Evolutionary conservation across 1,140 invertebrate genomes (phyloP).

Genomic region (Lasioglossum baleicum): DNA sequence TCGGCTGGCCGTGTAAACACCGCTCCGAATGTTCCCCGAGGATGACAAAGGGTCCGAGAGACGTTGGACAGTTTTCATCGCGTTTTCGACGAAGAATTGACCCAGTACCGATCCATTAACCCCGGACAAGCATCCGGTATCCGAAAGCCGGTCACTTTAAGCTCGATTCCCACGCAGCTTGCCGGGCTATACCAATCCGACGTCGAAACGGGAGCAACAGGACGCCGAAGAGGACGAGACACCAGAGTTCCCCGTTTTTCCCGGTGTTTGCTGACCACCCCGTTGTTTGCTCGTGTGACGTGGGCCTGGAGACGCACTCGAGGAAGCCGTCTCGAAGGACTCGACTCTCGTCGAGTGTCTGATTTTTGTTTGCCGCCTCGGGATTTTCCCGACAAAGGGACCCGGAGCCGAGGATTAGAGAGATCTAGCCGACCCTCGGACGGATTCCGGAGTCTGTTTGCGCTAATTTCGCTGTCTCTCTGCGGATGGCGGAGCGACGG

Average conservation of each 20-base stretch:
- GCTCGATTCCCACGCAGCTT: constrained; percentile 45
- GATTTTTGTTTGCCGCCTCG: constrained; percentile 62
- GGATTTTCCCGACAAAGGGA: constrained; percentile 61
- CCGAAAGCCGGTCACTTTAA: constrained; percentile 9
- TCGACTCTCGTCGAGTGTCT: constrained; percentile 52
- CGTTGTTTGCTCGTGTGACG: constrained; percentile 59
- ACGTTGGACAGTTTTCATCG: constrained; percentile 15
- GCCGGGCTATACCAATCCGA: constrained; percentile 20
- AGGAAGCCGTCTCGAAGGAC: constrained; percentile 56
- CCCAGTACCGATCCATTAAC: constrained; percentile 31
- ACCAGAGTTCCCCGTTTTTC: constrained; percentile 46
- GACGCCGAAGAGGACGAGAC: constrained; percentile 8
- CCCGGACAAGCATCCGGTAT: not conserved
- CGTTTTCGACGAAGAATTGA: constrained; percentile 20
- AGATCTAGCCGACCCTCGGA: constrained; percentile 7
- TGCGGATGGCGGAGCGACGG: not conserved
- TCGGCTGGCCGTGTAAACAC: too few species aligned
- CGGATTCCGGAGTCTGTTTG: constrained; percentile 43
- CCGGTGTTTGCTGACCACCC: constrained; percentile 51
- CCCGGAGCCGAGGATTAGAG: constrained; percentile 17
- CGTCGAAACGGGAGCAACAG: constrained; percentile 70
- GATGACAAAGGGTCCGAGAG: not conserved
- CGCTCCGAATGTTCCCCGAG: too few species aligned
- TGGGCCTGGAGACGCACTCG: constrained; percentile 44
- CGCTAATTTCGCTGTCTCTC: constrained; percentile 55